These are phyloP conservation scores for Gobio gobio DNA, from an alignment of 2,113 vertebrate species.

Conservation along the genomic window DNA sequence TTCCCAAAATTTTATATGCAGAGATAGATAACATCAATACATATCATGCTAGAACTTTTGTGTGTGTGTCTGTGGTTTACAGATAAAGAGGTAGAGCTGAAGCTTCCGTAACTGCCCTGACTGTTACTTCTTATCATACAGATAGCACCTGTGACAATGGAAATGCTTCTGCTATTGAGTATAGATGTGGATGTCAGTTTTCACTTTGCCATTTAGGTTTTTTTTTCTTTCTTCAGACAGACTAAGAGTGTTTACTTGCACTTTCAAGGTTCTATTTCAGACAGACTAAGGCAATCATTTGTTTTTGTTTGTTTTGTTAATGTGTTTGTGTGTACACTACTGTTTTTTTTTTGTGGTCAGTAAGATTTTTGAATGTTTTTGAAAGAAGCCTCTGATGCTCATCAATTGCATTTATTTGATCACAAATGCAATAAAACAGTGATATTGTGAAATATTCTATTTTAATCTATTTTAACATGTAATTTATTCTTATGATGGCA, in stretches of 20 bases:
- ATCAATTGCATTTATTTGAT: background rate
- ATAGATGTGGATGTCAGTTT: background rate
- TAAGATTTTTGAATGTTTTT: background rate
- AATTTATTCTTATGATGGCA: no score
- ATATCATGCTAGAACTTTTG: conserved; percentile 41
- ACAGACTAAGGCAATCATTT: background rate
- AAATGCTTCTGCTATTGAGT: background rate
- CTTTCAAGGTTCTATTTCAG: background rate
- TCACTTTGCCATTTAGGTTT: conserved; percentile 1
- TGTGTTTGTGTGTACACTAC: background rate
- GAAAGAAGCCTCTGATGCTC: background rate
- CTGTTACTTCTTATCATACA: conserved; percentile 44
- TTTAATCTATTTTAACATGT: no score
- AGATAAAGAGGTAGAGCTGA: conserved; percentile 36
- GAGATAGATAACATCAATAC: conserved; percentile 39
- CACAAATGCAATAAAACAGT: background rate
- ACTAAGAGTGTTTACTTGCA: background rate
- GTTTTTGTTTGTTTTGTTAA: background rate
- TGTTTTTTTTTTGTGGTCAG: background rate
- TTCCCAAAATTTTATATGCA: conserved; percentile 10
- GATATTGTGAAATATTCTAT: no score
- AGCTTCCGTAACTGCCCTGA: conserved; percentile 24
- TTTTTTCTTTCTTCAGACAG: background rate
- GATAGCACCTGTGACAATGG: conserved; percentile 32
- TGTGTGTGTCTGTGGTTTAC: conserved; percentile 38